These are phyloP conservation scores for Pseudolycoriella hygida DNA, from an alignment of 2,888 invertebrate species.

Conservation along the genomic window DNA sequence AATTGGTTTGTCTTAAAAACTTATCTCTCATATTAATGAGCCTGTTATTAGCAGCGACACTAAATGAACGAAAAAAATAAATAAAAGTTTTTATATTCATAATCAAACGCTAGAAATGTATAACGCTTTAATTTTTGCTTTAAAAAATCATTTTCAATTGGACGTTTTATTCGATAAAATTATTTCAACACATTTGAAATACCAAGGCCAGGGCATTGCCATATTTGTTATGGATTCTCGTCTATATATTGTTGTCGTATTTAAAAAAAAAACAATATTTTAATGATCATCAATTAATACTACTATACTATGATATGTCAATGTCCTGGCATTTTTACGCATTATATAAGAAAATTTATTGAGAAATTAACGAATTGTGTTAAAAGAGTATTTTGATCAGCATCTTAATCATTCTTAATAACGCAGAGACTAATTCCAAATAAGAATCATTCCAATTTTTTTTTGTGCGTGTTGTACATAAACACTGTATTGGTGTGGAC, in stretches of 20 bases:
- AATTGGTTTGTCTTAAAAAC: too few relatives aligned
- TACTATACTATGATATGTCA: constrained; percentile 32
- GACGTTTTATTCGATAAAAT: neutral
- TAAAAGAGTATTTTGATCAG: too few relatives aligned
- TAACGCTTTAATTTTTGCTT: too few relatives aligned
- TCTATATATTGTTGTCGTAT: neutral
- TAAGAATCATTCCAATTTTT: constrained; percentile 7
- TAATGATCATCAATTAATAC: constrained; percentile 23
- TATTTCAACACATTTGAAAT: neutral
- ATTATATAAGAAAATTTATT: neutral
- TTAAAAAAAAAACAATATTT: constrained; percentile 15
- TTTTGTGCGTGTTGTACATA: too few relatives aligned
- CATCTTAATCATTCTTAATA: constrained; percentile 1
- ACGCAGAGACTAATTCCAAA: constrained; percentile 1
- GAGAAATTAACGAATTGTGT: too few relatives aligned
- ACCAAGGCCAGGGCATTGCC: constrained; percentile 83
- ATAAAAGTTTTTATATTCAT: too few relatives aligned
- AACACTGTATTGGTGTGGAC: too few relatives aligned
- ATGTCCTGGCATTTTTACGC: constrained; percentile 44
- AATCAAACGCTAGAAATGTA: too few relatives aligned
- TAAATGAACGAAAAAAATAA: too few relatives aligned
- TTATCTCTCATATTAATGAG: too few relatives aligned
- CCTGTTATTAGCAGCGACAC: too few relatives aligned
- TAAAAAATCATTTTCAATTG: neutral
- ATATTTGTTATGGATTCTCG: constrained; percentile 25